phyloP scores from a whole-genome alignment of 2,888 invertebrate genomes.

The Tuta absoluta region DNA sequence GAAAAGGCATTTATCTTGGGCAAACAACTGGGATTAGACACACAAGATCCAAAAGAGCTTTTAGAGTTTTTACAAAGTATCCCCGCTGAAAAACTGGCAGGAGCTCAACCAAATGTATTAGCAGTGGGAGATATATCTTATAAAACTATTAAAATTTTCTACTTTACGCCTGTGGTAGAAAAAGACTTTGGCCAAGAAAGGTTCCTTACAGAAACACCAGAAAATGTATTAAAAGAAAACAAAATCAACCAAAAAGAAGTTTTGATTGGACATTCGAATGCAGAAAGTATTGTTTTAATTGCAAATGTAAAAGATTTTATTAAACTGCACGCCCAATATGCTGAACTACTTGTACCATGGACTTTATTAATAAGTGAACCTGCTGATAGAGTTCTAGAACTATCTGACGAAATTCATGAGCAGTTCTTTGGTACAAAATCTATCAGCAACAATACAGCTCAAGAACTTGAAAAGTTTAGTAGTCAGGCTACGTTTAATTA shows the following conservation, averaged over 20 bases:
- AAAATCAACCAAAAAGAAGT: conserved; percentile 79
- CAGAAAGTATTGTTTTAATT: conserved; percentile 66
- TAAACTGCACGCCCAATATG: conserved; percentile 35
- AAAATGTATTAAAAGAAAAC: conserved; percentile 58
- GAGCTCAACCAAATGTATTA: conserved; percentile 36
- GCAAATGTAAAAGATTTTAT: conserved; percentile 48
- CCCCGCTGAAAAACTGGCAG: conserved; percentile 38
- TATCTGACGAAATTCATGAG: conserved; percentile 39
- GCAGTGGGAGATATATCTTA: conserved; percentile 43
- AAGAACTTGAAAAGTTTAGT: conserved; percentile 43
- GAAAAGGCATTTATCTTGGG: conserved; percentile 41
- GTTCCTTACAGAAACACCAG: conserved; percentile 47
- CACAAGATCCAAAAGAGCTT: conserved; percentile 40
- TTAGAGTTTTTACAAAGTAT: conserved; percentile 44
- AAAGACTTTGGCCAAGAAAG: conserved; percentile 51
- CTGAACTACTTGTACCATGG: conserved; percentile 43
- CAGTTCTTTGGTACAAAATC: conserved; percentile 41
- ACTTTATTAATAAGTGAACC: conserved; percentile 39
- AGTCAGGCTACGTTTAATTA: conserved; percentile 41
- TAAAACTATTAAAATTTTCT: conserved; percentile 44
- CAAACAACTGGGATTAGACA: conserved; percentile 41
- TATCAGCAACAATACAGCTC: conserved; percentile 39
- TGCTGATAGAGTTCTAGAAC: conserved; percentile 37
- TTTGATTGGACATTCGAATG: conserved; percentile 85
- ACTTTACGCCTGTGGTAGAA: conserved; percentile 55